Percentiles rank a stretch among this genome's conserved stretches.
phyloP scores from a whole-genome alignment of 2,888 invertebrate species.

The Colletes collaris region DNA sequence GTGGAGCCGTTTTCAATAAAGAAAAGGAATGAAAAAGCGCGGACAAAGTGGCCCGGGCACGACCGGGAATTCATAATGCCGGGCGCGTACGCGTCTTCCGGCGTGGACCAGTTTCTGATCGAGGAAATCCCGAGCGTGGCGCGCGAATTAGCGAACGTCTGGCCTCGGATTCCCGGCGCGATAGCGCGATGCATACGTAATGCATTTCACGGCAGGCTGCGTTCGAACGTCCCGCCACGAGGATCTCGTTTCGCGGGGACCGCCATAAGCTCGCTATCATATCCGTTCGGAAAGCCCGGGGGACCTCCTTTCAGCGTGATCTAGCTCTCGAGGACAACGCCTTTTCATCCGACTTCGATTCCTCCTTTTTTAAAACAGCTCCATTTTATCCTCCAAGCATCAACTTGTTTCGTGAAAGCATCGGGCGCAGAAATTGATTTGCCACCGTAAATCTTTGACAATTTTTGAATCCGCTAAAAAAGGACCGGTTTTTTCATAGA shows the following conservation, averaged over 20 bases:
- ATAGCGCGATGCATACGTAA: slow-evolving; percentile 73
- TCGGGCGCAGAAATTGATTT: too few species aligned
- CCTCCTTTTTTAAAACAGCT: too few species aligned
- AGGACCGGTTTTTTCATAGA: too few species aligned
- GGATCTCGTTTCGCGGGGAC: slow-evolving; percentile 53
- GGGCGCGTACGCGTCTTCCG: slow-evolving; percentile 40
- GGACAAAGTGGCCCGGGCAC: slow-evolving; percentile 40
- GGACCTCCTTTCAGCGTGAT: slow-evolving; percentile 31
- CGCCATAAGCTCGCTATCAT: slow-evolving; percentile 47
- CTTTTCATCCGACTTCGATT: slow-evolving; percentile 7
- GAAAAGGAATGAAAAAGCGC: slow-evolving; percentile 46
- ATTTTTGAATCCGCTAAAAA: too few species aligned
- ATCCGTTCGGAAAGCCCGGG: slow-evolving; percentile 33
- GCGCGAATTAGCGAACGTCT: slow-evolving; percentile 67
- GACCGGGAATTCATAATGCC: slow-evolving; percentile 59
- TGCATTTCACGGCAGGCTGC: slow-evolving; percentile 67
- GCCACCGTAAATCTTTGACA: too few species aligned
- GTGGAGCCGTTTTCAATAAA: slow-evolving; percentile 52
- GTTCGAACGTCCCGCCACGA: slow-evolving; percentile 50
- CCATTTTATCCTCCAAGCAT: too few species aligned
- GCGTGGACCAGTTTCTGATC: slow-evolving; percentile 61
- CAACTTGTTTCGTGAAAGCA: too few species aligned
- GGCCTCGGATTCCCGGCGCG: slow-evolving; percentile 66
- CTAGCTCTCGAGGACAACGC: background rate
- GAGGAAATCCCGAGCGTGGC: slow-evolving; percentile 55